Base-by-base conservation (phyloP, 2,888 invertebrate species). In the Drosophila affinis region DNA sequence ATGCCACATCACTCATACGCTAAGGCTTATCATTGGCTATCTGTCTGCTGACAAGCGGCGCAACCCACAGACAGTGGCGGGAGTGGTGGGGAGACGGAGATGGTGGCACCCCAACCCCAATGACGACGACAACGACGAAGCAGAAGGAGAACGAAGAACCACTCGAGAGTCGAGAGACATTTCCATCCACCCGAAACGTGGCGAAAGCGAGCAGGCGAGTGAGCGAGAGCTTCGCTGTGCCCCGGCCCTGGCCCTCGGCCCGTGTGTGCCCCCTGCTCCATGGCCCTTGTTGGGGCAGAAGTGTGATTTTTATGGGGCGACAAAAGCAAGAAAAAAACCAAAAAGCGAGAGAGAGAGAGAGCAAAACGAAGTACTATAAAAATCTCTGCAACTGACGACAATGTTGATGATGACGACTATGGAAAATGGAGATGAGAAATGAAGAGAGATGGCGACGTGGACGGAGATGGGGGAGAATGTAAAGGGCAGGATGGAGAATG, bases 21-120 rank as follows among this genome's bases (percentile, higher is more conserved):
- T 77, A 75, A 85, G 85, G 85, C 86, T 84, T 84, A 84, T 84
- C 83, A 84, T 84, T 84, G 83, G 83, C 87, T 87, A 87, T 84
- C 87, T 85, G 87, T 87, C 86, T 85, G 86, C 86, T 84, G 87
- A 79, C 83, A 83, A 79, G 77, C 78, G 77, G 58, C 67, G n/a
- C 39, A 39, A 75, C 67, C 73, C 64, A 58, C 57, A 55, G 46
- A 39, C 52, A 63, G 48, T 47, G 56, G 27, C 46, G 47, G 48
- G 48, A 32, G 10, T 18, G 18, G 46, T 34, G 47, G 47, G 61
- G 9, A 32, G 46, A 24, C 2, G 39, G 39, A 39, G 39, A n/a
- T 39, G 39, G 39, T 39, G 39, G 39, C 39, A 7, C 39, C 39
- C 39, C 39, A 39, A 39, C 39, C 39, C 39, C 39, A 7, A 39